Base-by-base conservation (phyloP, 2,888 invertebrate species). In the Scaptomyza caliginosa region DNA sequence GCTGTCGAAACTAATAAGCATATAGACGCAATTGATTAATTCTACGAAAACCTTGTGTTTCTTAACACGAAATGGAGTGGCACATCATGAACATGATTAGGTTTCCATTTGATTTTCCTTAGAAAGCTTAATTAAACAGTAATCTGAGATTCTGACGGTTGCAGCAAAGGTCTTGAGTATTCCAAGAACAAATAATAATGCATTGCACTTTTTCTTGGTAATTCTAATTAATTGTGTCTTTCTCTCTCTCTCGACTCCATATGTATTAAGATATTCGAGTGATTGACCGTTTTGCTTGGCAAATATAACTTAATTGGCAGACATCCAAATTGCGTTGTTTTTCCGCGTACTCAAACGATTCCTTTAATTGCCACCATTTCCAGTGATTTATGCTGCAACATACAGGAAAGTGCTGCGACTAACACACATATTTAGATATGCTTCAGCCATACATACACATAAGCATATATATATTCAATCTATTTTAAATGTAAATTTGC, bases 311-410 rank as follows among this genome's bases (percentile, higher is more conserved):
- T 84, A 77, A 84, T 81, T 79, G 79, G 79, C 79, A 52, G 23
- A n/a, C 32, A 55, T 48, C 86, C 79, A 79, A 79, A 86, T 79
- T 50, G 66, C 67, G 63, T 66, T 79, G 80, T 83, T 79, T 81
- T 67, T 28, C 30, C 40, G 45, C 55, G 36, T 48, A 17, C 26
- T 26, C 52, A 38, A 60, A 45, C 38, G 28, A 55, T 38, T 51
- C 23, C 52, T 59, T 59, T 72, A 72, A 72, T 72, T 75, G 76
- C 64, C 71, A 36, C 11, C 50, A 45, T 32, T 52, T 2, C 56
- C 3, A 21, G 54, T 52, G 71, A 70, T 70, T 75, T 72, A 72
- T 64, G 51, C 75, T 40, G 5, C 21, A 34, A 40, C 23, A 58
- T 24, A 28, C 23, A 23, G 16, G 39, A 17, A 26, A n/a, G 4